Evolutionary conservation across 2,888 invertebrate species (phyloP).

Genomic region (Hofmannophila pseudospretella): DNA sequence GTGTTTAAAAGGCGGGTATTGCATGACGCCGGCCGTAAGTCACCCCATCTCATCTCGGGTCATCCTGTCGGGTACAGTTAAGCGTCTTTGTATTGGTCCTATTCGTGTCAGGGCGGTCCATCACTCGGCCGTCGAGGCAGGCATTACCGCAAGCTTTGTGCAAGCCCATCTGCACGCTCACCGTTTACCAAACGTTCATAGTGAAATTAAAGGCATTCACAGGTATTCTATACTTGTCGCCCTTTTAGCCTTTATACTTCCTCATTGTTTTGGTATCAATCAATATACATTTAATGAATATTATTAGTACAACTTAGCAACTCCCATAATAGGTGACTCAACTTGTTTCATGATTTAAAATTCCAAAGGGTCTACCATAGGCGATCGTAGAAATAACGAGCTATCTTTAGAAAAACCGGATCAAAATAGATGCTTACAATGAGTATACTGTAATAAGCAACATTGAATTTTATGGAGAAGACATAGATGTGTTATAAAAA

Average conservation of each 20-base stretch:
- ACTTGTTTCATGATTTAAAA: neutral
- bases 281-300: too few relatives aligned
- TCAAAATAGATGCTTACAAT: slow-evolving; percentile 3
- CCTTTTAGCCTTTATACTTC: neutral
- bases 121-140: slow-evolving; percentile 37
- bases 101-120: slow-evolving; percentile 58
- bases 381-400: neutral
- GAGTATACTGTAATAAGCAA: neutral
- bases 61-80: slow-evolving; percentile 67
- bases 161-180: slow-evolving; percentile 12
- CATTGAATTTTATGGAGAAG: slow-evolving; percentile 3
- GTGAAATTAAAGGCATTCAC: neutral
- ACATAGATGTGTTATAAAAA: slow-evolving; percentile 2
- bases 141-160: slow-evolving; percentile 49
- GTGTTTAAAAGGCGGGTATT: slow-evolving; percentile 20
- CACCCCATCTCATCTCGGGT: slow-evolving; percentile 48
- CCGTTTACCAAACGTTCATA: neutral
- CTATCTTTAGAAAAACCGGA: slow-evolving; percentile 7
- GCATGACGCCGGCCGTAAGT: slow-evolving; percentile 35
- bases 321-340: too few relatives aligned
- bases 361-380: neutral
- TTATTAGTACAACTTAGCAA: too few relatives aligned
- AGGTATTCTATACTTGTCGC: neutral
- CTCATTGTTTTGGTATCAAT: too few relatives aligned
- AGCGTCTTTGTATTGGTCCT: slow-evolving; percentile 51